Percentiles rank a stretch among this genome's conserved stretches.
These are phyloP conservation scores for Aptenodytes patagonicus DNA, from an alignment of 2,113 vertebrate species.

Conservation along the genomic window DNA sequence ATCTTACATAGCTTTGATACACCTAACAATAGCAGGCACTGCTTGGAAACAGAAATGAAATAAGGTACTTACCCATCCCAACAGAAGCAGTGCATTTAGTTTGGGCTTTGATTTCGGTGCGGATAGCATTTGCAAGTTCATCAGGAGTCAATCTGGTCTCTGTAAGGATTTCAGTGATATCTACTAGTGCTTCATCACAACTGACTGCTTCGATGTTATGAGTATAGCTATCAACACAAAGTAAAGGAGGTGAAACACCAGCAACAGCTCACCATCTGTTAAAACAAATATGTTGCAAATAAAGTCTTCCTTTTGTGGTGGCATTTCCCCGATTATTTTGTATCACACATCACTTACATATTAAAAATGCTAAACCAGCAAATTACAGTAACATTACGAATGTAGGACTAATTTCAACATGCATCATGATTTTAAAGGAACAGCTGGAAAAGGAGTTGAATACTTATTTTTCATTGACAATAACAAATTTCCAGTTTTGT, in stretches of 20 bases:
- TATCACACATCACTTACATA: background rate
- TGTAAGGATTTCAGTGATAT: conserved; percentile 85
- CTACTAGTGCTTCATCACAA: conserved; percentile 94
- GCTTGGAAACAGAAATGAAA: background rate
- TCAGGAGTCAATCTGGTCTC: conserved; percentile 86
- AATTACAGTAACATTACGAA: background rate
- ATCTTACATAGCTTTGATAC: background rate
- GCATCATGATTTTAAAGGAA: background rate
- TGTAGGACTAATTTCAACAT: background rate
- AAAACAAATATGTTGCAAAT: conserved; percentile 32
- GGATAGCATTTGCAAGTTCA: conserved; percentile 86
- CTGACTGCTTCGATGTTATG: conserved; percentile 96
- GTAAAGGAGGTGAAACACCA: conserved; percentile 61
- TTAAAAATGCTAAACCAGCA: background rate
- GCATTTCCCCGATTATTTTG: background rate
- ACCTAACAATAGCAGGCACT: background rate
- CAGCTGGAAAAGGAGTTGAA: background rate
- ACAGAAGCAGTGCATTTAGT: conserved; percentile 92
- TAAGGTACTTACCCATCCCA: conserved; percentile 87
- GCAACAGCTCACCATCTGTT: conserved; percentile 29
- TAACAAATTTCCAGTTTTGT: background rate
- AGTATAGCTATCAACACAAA: conserved; percentile 86
- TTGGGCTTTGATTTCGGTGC: conserved; percentile 87
- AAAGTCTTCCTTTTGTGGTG: conserved; percentile 35
- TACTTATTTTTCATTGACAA: background rate